These are phyloP conservation scores for Dusona sp. DNA, from an alignment of 2,888 invertebrate genomes.

Conservation along the genomic window DNA sequence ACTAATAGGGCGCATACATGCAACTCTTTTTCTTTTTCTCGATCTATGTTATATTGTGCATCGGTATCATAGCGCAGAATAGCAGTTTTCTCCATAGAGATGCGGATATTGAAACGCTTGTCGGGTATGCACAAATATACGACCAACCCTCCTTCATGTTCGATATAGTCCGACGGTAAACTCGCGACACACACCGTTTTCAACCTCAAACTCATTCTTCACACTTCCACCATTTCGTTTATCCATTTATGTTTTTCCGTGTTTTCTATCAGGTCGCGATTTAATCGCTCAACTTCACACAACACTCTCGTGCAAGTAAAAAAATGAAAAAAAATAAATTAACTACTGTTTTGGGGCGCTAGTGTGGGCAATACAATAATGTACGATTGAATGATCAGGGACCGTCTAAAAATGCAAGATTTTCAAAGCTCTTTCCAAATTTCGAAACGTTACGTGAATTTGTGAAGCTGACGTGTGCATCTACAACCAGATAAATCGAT, in stretches of 20 bases:
- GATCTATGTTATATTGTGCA: conserved; percentile 44
- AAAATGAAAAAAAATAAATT: not conserved
- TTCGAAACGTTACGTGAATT: too few species aligned
- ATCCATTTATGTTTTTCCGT: conserved; percentile 13
- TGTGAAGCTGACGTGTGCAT: not conserved
- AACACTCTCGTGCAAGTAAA: not conserved
- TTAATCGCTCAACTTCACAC: not conserved
- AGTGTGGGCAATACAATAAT: not conserved
- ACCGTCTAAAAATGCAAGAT: not conserved
- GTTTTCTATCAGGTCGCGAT: not conserved
- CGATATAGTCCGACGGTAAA: conserved; percentile 23
- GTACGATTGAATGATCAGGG: not conserved
- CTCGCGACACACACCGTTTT: conserved; percentile 49
- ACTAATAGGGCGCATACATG: conserved; percentile 26
- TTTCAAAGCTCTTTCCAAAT: not conserved
- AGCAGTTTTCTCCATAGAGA: conserved; percentile 40
- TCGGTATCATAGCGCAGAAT: conserved; percentile 53
- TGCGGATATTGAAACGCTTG: conserved; percentile 37
- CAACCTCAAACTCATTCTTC: conserved; percentile 37
- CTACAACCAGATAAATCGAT: not conserved
- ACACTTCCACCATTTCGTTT: conserved; percentile 2
- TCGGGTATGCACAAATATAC: conserved; percentile 2
- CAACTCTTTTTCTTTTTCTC: not conserved
- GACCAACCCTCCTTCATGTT: conserved; percentile 31
- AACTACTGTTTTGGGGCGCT: not conserved